These are phyloP conservation scores for Parauchenoglanis punctatus DNA, from an alignment of 2,797 vertebrate species.

Conservation along the genomic window DNA sequence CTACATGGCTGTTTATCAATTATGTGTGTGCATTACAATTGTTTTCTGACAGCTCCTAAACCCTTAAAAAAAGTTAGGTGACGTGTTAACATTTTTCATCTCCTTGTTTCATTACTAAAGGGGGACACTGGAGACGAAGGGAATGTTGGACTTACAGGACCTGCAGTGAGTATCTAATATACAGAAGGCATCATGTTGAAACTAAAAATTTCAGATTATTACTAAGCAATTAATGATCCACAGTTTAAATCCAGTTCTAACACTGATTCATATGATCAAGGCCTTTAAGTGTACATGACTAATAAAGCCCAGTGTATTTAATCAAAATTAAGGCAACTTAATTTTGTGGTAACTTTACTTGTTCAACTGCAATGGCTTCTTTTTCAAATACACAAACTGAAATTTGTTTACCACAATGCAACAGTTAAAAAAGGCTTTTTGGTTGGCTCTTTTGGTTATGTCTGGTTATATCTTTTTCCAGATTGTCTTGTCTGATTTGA, in stretches of 20 bases:
- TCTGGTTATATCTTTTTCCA: neutral
- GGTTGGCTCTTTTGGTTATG: neutral
- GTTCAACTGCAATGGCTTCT: neutral
- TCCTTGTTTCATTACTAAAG: conserved; percentile 67
- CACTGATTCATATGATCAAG: neutral
- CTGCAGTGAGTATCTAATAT: conserved; percentile 76
- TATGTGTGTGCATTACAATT: neutral
- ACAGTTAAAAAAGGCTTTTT: neutral
- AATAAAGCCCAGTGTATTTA: neutral
- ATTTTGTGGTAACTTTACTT: neutral
- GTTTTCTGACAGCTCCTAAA: neutral
- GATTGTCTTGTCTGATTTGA: neutral
- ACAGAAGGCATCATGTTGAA: neutral
- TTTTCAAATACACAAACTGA: neutral
- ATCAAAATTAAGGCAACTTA: neutral
- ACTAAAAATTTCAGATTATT: neutral
- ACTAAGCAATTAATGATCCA: neutral
- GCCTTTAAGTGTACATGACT: neutral
- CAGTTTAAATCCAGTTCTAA: neutral
- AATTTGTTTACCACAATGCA: neutral
- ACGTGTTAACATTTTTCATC: neutral
- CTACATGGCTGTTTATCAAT: neutral
- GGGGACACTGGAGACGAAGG: conserved; percentile 91
- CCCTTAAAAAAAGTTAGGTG: conserved; percentile 7
- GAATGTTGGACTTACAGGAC: conserved; percentile 82